These are phyloP conservation scores for Corvus cornix DNA, from an alignment of 2,113 vertebrate genomes.

Conservation along the genomic window DNA sequence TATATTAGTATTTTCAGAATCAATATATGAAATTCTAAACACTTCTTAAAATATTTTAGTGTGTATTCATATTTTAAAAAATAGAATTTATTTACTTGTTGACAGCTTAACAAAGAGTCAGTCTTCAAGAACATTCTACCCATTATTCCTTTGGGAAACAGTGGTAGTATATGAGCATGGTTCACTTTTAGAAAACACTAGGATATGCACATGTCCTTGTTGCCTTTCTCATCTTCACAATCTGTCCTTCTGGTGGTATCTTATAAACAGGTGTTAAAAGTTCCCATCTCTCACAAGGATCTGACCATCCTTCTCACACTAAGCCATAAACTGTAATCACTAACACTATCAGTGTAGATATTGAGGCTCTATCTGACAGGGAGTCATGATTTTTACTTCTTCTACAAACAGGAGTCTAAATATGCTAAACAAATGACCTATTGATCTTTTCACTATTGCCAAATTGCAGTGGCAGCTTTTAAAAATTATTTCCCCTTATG, in stretches of 20 bases:
- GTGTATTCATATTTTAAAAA: not conserved
- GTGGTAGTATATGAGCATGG: not conserved
- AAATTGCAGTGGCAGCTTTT: not conserved
- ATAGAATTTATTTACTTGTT: not conserved
- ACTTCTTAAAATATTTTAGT: not conserved
- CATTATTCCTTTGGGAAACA: not conserved
- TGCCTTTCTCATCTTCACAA: not conserved
- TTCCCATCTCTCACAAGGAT: not conserved
- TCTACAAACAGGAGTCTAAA: not conserved
- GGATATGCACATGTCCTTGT: not conserved
- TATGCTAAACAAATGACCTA: not conserved
- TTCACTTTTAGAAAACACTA: not conserved
- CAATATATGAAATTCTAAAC: not conserved
- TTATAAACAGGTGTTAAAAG: not conserved
- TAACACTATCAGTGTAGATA: not conserved
- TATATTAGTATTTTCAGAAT: not conserved
- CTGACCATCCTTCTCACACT: not conserved
- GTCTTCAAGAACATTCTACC: not conserved
- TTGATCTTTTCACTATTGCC: not conserved
- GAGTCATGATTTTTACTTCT: not conserved
- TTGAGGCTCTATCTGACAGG: not conserved
- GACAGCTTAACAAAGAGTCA: not conserved
- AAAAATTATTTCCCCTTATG: not conserved
- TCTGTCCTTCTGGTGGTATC: not conserved
- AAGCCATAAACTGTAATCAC: not conserved